Conservation (phyloP, 1,140 invertebrate genomes). For the Drosophila nigrodunni region DNA sequence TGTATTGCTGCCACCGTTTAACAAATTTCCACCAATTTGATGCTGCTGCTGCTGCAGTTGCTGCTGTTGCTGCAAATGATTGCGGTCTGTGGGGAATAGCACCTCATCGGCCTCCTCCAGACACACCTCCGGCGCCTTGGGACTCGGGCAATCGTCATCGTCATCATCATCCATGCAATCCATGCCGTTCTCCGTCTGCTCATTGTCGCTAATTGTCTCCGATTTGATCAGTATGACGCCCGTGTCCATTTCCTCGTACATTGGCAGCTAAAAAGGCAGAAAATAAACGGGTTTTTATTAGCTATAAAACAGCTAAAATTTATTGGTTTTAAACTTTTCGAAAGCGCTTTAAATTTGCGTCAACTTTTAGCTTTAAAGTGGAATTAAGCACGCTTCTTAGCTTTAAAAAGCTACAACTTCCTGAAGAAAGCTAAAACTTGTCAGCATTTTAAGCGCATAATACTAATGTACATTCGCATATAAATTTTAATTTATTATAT, state of each 20-base stretch:
- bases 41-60: neutral
- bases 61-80: conserved; percentile 26
- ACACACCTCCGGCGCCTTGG: conserved; percentile 80
- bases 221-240: conserved; percentile 82
- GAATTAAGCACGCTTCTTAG: no score
- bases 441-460: no score
- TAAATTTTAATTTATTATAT: no score
- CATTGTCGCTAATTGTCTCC: conserved; percentile 81
- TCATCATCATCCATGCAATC: conserved; percentile 78
- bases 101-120: conserved; percentile 79
- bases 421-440: no score
- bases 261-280: conserved; percentile 35
- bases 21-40: neutral
- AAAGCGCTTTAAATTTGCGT: no score
- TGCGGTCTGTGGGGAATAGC: conserved; percentile 67
- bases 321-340: no score
- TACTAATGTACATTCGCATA: no score
- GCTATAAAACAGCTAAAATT: no score
- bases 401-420: no score
- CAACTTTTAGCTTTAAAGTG: no score
- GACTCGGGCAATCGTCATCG: conserved; percentile 76
- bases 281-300: no score
- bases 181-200: conserved; percentile 76
- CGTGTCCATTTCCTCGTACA: conserved; percentile 76
- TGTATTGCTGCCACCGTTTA: conserved; percentile 6